Conservation (phyloP, 2,888 invertebrate species). For the Dicyrtomina minuta region DNA sequence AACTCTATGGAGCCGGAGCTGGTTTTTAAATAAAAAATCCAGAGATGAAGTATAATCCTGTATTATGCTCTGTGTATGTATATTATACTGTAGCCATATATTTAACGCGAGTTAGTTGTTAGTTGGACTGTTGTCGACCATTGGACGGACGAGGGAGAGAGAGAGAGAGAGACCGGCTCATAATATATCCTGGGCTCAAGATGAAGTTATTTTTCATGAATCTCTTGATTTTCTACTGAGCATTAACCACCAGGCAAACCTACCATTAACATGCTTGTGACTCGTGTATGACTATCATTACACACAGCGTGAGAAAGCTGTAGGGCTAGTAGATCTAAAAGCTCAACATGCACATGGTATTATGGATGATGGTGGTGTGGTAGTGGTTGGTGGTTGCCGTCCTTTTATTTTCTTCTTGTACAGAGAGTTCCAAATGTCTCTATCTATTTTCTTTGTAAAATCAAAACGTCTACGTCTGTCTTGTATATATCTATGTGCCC, state of each 20-base stretch:
- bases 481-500: too few species aligned
- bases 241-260: conserved; percentile 39
- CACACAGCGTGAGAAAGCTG: conserved; percentile 49
- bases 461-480: too few species aligned
- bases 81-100: too few species aligned
- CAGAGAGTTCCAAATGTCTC: conserved; percentile 33
- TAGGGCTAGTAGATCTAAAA: conserved; percentile 21
- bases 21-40: conserved; percentile 28
- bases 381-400: conserved; percentile 14
- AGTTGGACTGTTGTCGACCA: conserved; percentile 4
- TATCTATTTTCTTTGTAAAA: conserved; percentile 21
- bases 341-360: conserved; percentile 12
- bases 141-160: conserved; percentile 17
- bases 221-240: conserved; percentile 37
- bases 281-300: conserved; percentile 45
- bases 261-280: conserved; percentile 43
- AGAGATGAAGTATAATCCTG: conserved; percentile 10
- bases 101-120: too few species aligned
- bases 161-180: conserved; percentile 29
- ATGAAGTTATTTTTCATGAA: conserved; percentile 42
- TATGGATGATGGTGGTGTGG: background rate
- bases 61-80: background rate
- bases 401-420: conserved; percentile 16
- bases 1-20: conserved; percentile 15
- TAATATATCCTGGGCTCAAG: conserved; percentile 25